Conservation (phyloP, 2,113 vertebrate genomes). For the Ceuthmochares aereus region DNA sequence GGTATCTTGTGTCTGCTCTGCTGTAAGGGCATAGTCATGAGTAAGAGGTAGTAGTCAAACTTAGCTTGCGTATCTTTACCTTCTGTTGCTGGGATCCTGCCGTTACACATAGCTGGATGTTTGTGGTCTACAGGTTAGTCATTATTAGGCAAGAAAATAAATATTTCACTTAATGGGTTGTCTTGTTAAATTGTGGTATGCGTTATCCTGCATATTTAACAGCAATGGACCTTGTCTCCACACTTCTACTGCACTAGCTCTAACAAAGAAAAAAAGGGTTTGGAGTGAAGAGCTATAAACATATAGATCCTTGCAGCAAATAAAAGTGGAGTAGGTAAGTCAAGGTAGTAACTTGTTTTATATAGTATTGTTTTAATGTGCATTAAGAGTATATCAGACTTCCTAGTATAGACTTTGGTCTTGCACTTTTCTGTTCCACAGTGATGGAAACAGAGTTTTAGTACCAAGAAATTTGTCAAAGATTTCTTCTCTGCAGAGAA, state of each 20-base stretch:
- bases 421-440: neutral
- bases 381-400: neutral
- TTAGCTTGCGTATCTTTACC: neutral
- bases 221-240: neutral
- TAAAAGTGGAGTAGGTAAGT: neutral
- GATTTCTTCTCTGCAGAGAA: neutral
- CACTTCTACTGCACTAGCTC: rapidly evolving
- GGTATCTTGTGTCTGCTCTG: rapidly evolving
- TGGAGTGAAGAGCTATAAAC: neutral
- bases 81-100: neutral
- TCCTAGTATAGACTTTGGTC: neutral
- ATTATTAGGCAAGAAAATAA: neutral
- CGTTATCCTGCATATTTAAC: neutral
- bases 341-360: neutral
- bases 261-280: neutral
- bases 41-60: neutral
- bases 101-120: neutral
- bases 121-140: neutral
- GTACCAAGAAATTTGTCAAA: neutral
- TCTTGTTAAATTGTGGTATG: neutral
- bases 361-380: neutral
- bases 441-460: neutral
- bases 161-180: neutral
- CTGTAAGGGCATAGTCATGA: neutral
- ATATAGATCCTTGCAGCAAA: too few relatives aligned